These are phyloP conservation scores for Cepaea nemoralis DNA, from an alignment of 1,140 invertebrate species.

Conservation along the genomic window DNA sequence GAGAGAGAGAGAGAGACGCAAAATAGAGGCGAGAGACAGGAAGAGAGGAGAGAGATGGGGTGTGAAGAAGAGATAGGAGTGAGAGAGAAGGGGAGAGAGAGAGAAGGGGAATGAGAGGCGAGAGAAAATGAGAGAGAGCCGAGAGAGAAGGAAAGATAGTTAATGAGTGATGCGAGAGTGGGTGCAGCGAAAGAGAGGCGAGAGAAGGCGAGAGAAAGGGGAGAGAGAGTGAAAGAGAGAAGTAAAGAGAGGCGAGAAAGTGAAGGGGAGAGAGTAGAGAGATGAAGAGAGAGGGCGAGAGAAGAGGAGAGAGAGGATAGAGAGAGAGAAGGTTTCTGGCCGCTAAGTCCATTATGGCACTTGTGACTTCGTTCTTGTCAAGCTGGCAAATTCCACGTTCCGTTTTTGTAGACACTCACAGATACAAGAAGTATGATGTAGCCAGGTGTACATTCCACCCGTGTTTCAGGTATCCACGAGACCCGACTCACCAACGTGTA, in stretches of 20 bases:
- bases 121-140: neutral
- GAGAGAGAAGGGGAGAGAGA: neutral
- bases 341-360: no score
- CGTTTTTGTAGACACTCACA: no score
- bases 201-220: no score
- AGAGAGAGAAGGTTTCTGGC: no score
- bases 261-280: no score
- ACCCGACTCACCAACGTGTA: slow-evolving; percentile 48
- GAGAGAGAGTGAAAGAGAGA: no score
- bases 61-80: neutral
- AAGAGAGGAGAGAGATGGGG: neutral
- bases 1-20: neutral
- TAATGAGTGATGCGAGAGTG: neutral
- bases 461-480: slow-evolving; percentile 56
- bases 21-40: neutral
- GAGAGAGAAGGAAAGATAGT: neutral
- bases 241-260: no score
- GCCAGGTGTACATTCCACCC: neutral
- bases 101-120: neutral
- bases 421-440: no score
- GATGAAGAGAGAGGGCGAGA: no score
- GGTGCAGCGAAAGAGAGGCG: neutral
- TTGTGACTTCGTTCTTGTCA: no score
- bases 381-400: no score
- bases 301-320: no score